phyloP scores from a whole-genome alignment of 2,888 invertebrate species.

The Drosophila dives region DNA sequence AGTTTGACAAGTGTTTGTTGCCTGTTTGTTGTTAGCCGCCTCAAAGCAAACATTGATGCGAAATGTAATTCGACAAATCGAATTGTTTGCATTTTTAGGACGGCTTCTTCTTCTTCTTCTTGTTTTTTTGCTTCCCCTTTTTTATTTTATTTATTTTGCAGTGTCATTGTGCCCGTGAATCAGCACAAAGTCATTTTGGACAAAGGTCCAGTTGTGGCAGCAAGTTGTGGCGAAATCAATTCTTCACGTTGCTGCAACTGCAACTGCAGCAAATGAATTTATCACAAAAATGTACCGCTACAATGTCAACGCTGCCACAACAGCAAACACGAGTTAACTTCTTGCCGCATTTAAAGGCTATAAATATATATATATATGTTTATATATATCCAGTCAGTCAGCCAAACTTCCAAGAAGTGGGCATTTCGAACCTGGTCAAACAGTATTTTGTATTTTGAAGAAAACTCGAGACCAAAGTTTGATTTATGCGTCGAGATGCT shows the following conservation, averaged over 20 bases:
- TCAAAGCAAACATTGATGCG: conserved; percentile 11
- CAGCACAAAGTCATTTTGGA: conserved; percentile 16
- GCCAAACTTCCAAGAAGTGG: conserved; percentile 69
- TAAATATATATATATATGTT: conserved; percentile 57
- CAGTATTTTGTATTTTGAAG: conserved; percentile 44
- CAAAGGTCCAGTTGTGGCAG: conserved; percentile 15
- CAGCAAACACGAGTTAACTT: conserved; percentile 36
- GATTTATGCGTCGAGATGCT: conserved; percentile 77
- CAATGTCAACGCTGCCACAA: conserved; percentile 67
- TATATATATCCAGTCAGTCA: conserved; percentile 5
- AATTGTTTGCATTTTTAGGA: conserved; percentile 37
- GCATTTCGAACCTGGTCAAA: conserved; percentile 66
- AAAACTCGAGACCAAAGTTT: conserved; percentile 73
- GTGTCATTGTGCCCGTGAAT: conserved; percentile 44
- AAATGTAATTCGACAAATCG: conserved; percentile 29
- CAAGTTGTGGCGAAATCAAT: conserved; percentile 6
- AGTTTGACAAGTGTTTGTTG: conserved; percentile 30
- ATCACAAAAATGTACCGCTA: conserved; percentile 71
- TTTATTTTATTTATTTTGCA: conserved; percentile 24
- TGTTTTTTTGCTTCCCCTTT: conserved; percentile 21
- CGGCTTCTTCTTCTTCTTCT: conserved; percentile 15
- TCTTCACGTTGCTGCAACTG: conserved; percentile 29
- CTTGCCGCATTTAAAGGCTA: conserved; percentile 66
- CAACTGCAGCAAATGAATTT: conserved; percentile 71
- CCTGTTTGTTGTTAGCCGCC: conserved; percentile 44